phyloP scores from a whole-genome alignment of 2,113 vertebrate species.

The Plecturocebus donacophilus region DNA sequence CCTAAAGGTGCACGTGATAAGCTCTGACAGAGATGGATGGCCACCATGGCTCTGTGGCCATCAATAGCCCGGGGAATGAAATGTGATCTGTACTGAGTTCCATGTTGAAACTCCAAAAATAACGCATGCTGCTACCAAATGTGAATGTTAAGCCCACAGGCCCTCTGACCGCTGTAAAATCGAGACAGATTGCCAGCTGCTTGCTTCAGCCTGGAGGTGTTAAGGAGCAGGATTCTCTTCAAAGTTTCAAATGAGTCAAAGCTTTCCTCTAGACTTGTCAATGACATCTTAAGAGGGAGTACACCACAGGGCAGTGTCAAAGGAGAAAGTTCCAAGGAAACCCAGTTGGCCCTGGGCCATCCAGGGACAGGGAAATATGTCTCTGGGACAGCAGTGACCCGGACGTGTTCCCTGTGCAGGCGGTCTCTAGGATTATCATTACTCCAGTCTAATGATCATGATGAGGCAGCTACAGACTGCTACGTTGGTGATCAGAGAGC shows the following conservation, averaged over 20 bases:
- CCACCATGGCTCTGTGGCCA: background rate
- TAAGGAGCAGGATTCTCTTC: conserved; percentile 7
- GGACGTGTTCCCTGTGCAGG: background rate
- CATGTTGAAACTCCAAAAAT: background rate
- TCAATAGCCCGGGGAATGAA: background rate
- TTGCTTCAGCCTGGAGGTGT: background rate
- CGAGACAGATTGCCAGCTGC: background rate
- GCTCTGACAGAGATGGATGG: background rate
- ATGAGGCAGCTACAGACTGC: background rate
- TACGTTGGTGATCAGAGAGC: background rate
- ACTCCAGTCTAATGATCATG: background rate
- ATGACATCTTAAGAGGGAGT: background rate
- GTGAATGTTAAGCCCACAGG: background rate
- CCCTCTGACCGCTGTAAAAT: background rate
- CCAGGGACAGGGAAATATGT: background rate
- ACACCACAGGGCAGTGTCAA: background rate
- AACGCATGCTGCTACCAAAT: background rate
- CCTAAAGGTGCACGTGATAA: background rate
- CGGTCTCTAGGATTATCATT: background rate
- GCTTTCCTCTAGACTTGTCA: background rate
- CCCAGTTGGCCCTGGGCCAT: background rate
- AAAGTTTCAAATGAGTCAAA: conserved; percentile 19
- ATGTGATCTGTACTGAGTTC: background rate
- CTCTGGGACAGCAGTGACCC: background rate
- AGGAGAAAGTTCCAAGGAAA: background rate